Base-by-base conservation (phyloP, 2,888 invertebrate species). In the Drosophila anceps region DNA sequence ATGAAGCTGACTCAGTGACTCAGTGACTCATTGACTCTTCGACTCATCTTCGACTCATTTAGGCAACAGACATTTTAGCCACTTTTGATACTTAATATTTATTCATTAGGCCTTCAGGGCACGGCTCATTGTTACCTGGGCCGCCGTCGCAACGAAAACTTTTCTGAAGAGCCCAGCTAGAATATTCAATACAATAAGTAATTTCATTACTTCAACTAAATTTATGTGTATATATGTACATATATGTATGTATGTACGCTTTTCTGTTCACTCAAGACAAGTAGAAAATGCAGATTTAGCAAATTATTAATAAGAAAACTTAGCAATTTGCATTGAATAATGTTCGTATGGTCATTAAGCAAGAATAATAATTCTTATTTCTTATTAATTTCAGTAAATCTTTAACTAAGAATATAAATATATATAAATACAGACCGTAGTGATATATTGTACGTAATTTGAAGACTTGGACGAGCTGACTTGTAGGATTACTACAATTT, bases 71-170 rank as follows among this genome's bases (percentile, higher is more conserved):
- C 20, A 33, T 55, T 13, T 5, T n/a, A 39, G 37, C 50, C 55
- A 15, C 35, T 62, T 13, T 37, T 33, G 12, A n/a, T 27, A 54
- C 46, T 58, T 55, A 29, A 65, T 65, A 69, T 76, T 69, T 60
- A 73, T 77, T 76, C 76, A 72, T 76, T 68, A 68, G 54, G 24
- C 51, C 50, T 53, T 20, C 24, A 24, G 62, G 55, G 24, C 29
- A 9, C 2, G n/a, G 5, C 61, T 61, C 43, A 69, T 66, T 73
- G 61, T 35, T 39, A 39, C 39, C 48, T 20, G 53, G 39, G 58
- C 41, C 44, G 51, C 24, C 60, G 29, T 37, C 63, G 20, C 44
- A 77, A 67, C 63, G 57, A 0, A 37, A 53, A 53, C 24, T 78
- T 77, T 63, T 50, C 8, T 48, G 31, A 70, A 73, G 76, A 57